Conservation (phyloP, 2,888 invertebrate species). For the Neoaliturus tenellus region DNA sequence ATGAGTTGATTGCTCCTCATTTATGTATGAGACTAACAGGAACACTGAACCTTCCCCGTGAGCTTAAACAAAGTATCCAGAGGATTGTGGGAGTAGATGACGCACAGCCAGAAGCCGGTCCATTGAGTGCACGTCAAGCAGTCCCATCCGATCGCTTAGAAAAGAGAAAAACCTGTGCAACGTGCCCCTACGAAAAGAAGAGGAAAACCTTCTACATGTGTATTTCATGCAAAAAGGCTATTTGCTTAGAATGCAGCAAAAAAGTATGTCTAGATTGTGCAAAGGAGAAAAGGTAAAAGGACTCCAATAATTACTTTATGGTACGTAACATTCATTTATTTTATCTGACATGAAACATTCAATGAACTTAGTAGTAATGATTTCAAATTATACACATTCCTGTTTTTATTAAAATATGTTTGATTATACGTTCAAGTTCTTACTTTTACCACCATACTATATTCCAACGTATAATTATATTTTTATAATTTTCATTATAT, state of each 20-base stretch:
- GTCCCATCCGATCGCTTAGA: too few relatives aligned
- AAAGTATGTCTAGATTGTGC: not conserved
- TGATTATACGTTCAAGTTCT: not conserved
- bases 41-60: constrained; percentile 45
- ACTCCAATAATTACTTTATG: not conserved
- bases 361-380: too few relatives aligned
- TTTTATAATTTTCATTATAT: not conserved
- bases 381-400: not conserved
- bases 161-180: not conserved
- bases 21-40: constrained; percentile 30
- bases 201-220: not conserved
- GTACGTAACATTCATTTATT: not conserved
- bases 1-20: constrained; percentile 22
- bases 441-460: not conserved
- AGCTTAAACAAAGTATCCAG: constrained; percentile 49
- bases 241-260: not conserved
- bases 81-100: constrained; percentile 39
- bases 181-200: not conserved
- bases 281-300: not conserved
- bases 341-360: too few relatives aligned
- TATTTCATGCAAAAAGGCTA: not conserved
- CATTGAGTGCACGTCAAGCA: not conserved
- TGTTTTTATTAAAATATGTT: not conserved
- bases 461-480: not conserved
- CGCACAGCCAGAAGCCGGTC: not conserved